phyloP scores from a whole-genome alignment of 2,113 vertebrate species.

The Xyliphius kryptos region DNA sequence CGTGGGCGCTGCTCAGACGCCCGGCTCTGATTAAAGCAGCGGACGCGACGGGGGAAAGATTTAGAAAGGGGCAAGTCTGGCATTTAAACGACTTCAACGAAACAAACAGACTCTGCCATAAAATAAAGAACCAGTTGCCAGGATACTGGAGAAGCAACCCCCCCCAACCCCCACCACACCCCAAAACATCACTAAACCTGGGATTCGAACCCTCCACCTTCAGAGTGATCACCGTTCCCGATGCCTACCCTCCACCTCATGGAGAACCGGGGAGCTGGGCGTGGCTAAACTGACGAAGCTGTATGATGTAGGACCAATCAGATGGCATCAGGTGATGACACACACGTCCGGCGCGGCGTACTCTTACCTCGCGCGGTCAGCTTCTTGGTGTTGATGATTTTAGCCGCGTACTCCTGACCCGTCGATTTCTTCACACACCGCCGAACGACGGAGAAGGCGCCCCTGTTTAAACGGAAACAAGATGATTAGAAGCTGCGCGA shows the following conservation, averaged over 20 bases:
- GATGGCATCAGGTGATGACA: not conserved
- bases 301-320: not conserved
- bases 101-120: conserved; percentile 43
- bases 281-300: too few relatives aligned
- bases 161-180: too few relatives aligned
- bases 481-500: not conserved
- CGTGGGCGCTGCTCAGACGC: conserved; percentile 29
- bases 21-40: conserved; percentile 45
- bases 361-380: conserved; percentile 91
- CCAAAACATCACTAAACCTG: too few relatives aligned
- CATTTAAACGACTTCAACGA: conserved; percentile 18
- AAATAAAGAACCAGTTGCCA: conserved; percentile 47
- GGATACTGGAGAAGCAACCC: conserved; percentile 52
- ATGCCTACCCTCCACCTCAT: too few relatives aligned
- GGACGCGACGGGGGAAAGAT: conserved; percentile 26
- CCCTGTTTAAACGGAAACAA: conserved; percentile 65
- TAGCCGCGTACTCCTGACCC: conserved; percentile 95
- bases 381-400: conserved; percentile 99
- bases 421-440: conserved; percentile 95
- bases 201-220: too few relatives aligned
- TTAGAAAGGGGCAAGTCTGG: conserved; percentile 30
- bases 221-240: too few relatives aligned
- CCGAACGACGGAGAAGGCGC: conserved; percentile 95
- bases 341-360: too few relatives aligned
- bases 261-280: too few relatives aligned